Conservation (phyloP, 2,113 vertebrate species). For the Synodontis membranacea region DNA sequence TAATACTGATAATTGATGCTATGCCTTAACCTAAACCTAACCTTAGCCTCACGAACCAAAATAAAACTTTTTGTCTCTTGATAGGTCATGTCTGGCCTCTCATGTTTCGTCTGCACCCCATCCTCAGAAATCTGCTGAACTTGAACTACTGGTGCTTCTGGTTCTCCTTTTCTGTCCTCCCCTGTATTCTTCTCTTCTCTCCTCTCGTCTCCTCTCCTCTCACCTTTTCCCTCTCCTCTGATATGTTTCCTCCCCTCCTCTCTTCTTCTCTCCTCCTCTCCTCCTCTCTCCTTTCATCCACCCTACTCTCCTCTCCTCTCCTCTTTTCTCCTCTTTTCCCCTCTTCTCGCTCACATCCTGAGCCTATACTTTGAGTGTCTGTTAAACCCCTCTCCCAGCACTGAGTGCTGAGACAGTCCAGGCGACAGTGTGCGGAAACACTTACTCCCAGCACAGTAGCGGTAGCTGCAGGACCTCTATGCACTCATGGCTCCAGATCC, state of each 20-base stretch:
- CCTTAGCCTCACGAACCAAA: no score
- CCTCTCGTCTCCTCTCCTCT: neutral
- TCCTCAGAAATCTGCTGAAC: constrained; percentile 31
- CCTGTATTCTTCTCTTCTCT: neutral
- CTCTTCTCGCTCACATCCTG: neutral
- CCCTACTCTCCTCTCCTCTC: neutral
- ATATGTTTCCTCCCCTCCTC: no score
- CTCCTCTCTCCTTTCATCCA: neutral
- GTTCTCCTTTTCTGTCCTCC: neutral
- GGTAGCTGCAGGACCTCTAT: constrained; percentile 10
- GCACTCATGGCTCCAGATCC: neutral
- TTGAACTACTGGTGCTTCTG: constrained; percentile 15
- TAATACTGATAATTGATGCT: no score
- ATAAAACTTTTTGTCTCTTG: no score
- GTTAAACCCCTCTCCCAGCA: constrained; percentile 6
- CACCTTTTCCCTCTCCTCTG: no score
- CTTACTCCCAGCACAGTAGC: constrained; percentile 36
- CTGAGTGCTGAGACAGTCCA: constrained; percentile 13
- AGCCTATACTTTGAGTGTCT: neutral
- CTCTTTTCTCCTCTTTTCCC: neutral
- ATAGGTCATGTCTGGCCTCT: constrained; percentile 13
- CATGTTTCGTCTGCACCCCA: constrained; percentile 25
- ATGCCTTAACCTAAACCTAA: no score
- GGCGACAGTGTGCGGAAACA: constrained; percentile 29
- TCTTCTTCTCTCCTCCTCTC: neutral